Base-by-base conservation (phyloP, 1,140 invertebrate genomes). In the Galendromus occidentalis region DNA sequence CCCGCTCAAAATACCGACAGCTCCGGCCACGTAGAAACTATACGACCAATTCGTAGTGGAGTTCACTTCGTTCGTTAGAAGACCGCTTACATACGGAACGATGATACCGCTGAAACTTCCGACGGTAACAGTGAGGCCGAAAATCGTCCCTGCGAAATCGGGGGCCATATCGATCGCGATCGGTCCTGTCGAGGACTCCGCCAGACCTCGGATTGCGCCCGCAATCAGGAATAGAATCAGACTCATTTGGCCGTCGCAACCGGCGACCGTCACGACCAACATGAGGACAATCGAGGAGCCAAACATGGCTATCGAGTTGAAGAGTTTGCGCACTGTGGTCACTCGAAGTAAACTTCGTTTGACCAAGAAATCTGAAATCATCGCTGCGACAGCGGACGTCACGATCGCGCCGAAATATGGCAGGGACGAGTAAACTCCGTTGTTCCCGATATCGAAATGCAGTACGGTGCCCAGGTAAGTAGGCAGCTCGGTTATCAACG, bases 401-500 rank as follows among this genome's bases (percentile, higher is more conserved):
- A 59, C 20, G 14, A 25, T 25, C 25, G 51, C 14, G 20, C 51
- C 51, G 22, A 59, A 25, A 22, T 59, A 59, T 25, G 51, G 51
- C 9, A 59, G 20, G 17, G 51, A 25, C 2, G 51, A 59, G 25
- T 20, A 59, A 5, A 59, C 2, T 17, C 51, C 51, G 25, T 17
- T 59, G 51, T 22, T 59, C 76, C 89, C 85, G 68, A 94, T 87
- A 71, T 91, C 82, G 72, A 86, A 92, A 69, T 86, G 79, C 14
- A 95, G 78, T 65, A 94, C 87, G 72, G 85, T 82, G 72, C 89
- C 86, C 83, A 96, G 86, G 75, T 91, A 97, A 0, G 86, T 90
- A 7, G 92, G 92, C 66, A 96, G 79, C 72, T 92, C 87, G 73
- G 91, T 90, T 64, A 94, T 82, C 55, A 95, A 84, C 5, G 87